Evolutionary conservation across 2,888 invertebrate species (phyloP).

Genomic region (Napeogenes sylphis): DNA sequence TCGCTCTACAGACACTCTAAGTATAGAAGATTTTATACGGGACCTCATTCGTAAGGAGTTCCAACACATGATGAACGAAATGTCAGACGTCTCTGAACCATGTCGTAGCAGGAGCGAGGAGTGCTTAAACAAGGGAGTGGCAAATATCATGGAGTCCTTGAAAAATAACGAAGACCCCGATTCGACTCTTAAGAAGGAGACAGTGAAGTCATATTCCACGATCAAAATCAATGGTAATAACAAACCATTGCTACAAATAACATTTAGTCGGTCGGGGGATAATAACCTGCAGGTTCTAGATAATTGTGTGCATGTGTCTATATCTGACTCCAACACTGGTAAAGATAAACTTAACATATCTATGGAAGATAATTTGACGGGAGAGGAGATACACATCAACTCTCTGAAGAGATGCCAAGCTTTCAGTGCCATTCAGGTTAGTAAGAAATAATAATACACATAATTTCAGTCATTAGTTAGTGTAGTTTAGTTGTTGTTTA

Average conservation of each 20-base stretch:
- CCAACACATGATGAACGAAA: constrained; percentile 55
- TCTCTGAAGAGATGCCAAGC: constrained; percentile 71
- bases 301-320: constrained; percentile 65
- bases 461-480: background rate
- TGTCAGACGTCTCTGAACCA: constrained; percentile 44
- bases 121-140: constrained; percentile 54
- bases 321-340: constrained; percentile 47
- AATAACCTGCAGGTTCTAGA: constrained; percentile 66
- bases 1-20: constrained; percentile 62
- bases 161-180: constrained; percentile 42
- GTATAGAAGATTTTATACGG: constrained; percentile 66
- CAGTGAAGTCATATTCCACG: constrained; percentile 56
- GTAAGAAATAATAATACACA: background rate
- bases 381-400: constrained; percentile 54
- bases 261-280: constrained; percentile 59
- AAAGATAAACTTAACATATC: constrained; percentile 52
- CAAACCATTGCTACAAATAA: constrained; percentile 66
- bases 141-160: constrained; percentile 58
- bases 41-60: constrained; percentile 66
- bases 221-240: constrained; percentile 70
- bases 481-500: too few relatives aligned
- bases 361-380: constrained; percentile 49
- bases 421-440: constrained; percentile 73
- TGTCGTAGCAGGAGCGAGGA: constrained; percentile 47
- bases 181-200: constrained; percentile 41